A percentile compares a stretch with the other conserved stretches of the same genome.
phyloP scores from a whole-genome alignment of 2,797 vertebrate genomes.

The Cyprinodon diabolis region DNA sequence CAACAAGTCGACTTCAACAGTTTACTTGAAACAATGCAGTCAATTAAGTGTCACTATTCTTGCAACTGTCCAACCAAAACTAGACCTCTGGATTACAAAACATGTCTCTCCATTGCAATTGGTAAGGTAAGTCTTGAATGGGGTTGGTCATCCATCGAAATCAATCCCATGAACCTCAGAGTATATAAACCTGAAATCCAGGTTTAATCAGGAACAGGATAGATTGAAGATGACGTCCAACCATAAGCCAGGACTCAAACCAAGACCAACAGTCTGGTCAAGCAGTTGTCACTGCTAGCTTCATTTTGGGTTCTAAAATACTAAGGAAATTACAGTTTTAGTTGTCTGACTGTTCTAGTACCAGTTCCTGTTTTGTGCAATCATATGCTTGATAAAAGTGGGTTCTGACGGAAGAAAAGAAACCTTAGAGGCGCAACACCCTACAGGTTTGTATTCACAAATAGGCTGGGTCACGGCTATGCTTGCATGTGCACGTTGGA shows the following conservation, averaged over 20 bases:
- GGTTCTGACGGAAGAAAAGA: slow-evolving; percentile 31
- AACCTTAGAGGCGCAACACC: slow-evolving; percentile 33
- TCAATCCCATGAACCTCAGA: background rate
- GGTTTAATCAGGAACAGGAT: background rate
- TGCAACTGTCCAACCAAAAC: background rate
- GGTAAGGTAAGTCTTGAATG: background rate
- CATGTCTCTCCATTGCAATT: background rate
- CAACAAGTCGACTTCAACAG: background rate
- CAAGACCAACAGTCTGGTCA: background rate
- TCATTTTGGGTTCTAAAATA: background rate
- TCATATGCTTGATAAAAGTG: slow-evolving; percentile 32
- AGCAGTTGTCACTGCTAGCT: background rate
- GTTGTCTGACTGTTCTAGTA: background rate
- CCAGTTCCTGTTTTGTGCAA: slow-evolving; percentile 19
- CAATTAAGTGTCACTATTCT: background rate
- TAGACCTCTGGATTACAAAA: background rate
- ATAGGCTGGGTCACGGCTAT: slow-evolving; percentile 56
- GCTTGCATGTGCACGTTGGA: slow-evolving; percentile 28
- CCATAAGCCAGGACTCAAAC: background rate
- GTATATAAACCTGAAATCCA: too few species aligned
- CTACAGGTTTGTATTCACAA: slow-evolving; percentile 55
- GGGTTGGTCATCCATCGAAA: background rate
- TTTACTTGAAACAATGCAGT: background rate
- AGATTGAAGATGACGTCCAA: background rate
- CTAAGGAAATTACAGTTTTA: background rate